Conservation (phyloP, 2,888 invertebrate genomes). For the Zygogramma bicolorata region DNA sequence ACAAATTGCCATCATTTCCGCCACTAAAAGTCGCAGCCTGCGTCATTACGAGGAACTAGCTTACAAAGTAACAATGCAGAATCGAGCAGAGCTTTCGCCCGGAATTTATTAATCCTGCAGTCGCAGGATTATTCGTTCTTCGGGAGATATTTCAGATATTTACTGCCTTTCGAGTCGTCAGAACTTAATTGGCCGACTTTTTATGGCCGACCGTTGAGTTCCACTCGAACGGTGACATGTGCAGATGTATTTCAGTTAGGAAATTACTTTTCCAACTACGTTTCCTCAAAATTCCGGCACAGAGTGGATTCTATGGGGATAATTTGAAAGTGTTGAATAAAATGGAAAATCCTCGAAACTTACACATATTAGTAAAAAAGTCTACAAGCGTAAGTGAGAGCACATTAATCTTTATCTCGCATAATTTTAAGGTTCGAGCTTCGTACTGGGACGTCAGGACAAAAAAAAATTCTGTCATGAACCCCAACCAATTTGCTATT, state of each 20-base stretch:
- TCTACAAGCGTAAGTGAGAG: too few relatives aligned
- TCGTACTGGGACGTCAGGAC: too few relatives aligned
- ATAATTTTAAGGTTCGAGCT: too few relatives aligned
- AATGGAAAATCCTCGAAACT: too few relatives aligned
- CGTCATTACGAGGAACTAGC: slow-evolving; percentile 29
- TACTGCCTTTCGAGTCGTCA: slow-evolving; percentile 32
- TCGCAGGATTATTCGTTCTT: slow-evolving; percentile 35
- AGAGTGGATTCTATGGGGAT: not conserved
- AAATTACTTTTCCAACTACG: not conserved
- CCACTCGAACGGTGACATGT: slow-evolving; percentile 2
- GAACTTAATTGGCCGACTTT: slow-evolving; percentile 9
- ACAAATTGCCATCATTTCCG: slow-evolving; percentile 26
- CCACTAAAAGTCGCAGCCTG: slow-evolving; percentile 15
- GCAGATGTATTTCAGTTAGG: slow-evolving; percentile 2
- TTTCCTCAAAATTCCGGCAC: not conserved
- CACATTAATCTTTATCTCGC: too few relatives aligned
- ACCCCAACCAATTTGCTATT: too few relatives aligned
- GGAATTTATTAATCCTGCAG: slow-evolving; percentile 39
- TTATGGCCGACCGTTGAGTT: slow-evolving; percentile 6
- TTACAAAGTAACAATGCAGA: slow-evolving; percentile 33
- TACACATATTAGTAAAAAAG: too few relatives aligned
- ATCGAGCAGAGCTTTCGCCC: slow-evolving; percentile 33
- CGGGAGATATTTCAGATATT: slow-evolving; percentile 37
- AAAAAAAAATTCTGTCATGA: too few relatives aligned
- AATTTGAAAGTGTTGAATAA: not conserved